These are phyloP conservation scores for Procambarus virginalis DNA, from an alignment of 1,140 invertebrate genomes.

Conservation along the genomic window DNA sequence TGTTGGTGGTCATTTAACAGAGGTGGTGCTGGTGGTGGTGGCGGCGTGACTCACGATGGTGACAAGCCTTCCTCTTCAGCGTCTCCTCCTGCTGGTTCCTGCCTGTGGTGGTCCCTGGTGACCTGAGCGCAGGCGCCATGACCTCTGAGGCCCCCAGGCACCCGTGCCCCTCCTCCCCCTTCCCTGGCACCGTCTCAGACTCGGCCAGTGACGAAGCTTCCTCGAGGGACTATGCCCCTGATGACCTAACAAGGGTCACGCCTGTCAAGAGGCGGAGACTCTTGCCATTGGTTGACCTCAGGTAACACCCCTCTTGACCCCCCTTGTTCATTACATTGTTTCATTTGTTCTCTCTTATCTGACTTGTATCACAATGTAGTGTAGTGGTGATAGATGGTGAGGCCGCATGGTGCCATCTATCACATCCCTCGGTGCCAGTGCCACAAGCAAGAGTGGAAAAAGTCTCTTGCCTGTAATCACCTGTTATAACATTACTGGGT, in stretches of 20 bases:
- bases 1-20: conserved; percentile 14
- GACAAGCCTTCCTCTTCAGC: not conserved
- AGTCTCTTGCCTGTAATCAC: no score
- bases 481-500: no score
- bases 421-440: no score
- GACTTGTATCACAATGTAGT: no score
- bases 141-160: not conserved
- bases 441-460: no score
- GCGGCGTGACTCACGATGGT: not conserved
- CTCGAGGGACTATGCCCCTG: conserved; percentile 45
- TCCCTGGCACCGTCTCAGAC: not conserved
- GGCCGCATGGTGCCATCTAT: no score
- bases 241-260: conserved; percentile 34
- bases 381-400: no score
- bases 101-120: not conserved
- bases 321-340: not conserved
- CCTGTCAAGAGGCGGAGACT: conserved; percentile 40
- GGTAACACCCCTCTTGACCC: not conserved
- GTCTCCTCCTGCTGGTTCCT: not conserved
- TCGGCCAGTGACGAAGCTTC: no score
- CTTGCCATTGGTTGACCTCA: conserved; percentile 47
- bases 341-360: no score
- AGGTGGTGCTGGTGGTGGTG: conserved; percentile 2
- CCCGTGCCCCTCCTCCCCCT: conserved; percentile 2
- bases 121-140: not conserved